Base-by-base conservation (phyloP, 2,797 vertebrate genomes). In the Cetoscarus ocellatus region DNA sequence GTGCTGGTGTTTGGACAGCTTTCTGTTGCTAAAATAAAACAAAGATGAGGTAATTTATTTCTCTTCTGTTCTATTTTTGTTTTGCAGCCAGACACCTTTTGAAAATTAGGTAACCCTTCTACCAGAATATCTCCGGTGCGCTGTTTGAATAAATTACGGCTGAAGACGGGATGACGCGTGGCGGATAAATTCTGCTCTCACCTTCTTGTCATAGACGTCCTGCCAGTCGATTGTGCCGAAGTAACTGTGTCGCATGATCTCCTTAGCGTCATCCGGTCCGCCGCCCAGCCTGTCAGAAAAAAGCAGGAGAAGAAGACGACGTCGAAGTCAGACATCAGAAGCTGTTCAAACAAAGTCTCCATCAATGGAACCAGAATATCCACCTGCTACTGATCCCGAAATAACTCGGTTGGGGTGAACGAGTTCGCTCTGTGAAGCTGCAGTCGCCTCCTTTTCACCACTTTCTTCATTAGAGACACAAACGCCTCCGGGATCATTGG, bases 121-220 rank as follows among this genome's bases (percentile, higher is more conserved):
- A 39, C 78, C 61, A 80, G 80, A 89, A 86, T 80, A 83, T 70
- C 83, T 80, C 70, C 36, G 67, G 63, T 49, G 51, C 36, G 50
- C 57, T 34, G 52, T 66, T 70, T 52, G 61, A 77, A 75, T 58
- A 40, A 66, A 64, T 66, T 17, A 64, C 47, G 18, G 27, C 2
- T 73, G 72, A 80, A 61, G 72, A 14, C 18, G 15, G 40, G 69
- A 82, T 54, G 84, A 76, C 58, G 68, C 67, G 51, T 52, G 59
- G 61, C 61, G 42, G 79, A 73, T 73, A 50, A 73, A 68, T 69
- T 61, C 75, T 15, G 70, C 67, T 50, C 86, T 76, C 92, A 98
- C 97, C 97, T 99, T 99, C 92, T 98, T 99, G 91, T 98, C 96
- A 0, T 98, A 98, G 72, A 99, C 97, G 11, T 99, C 96, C 93